A percentile compares a stretch with the other conserved stretches of the same genome.
Evolutionary conservation across 2,797 vertebrate genomes (phyloP).

Genomic region (Phalloptychus januarius): DNA sequence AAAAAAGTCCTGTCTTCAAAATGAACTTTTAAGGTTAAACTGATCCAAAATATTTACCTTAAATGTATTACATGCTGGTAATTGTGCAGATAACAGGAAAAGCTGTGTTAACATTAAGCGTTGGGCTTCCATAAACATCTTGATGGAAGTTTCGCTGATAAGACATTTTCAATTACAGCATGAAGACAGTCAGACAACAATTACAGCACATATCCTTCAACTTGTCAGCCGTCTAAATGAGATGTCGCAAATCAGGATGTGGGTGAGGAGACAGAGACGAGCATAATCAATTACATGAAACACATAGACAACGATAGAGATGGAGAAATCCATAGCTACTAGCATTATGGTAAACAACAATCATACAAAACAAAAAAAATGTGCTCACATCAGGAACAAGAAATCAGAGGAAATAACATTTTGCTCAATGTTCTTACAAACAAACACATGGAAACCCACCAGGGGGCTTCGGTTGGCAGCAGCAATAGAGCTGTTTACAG

Average conservation of each 20-base stretch:
- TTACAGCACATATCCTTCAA: slow-evolving; percentile 73
- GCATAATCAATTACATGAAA: slow-evolving; percentile 43
- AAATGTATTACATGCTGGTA: slow-evolving; percentile 26
- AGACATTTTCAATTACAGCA: slow-evolving; percentile 73
- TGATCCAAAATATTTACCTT: slow-evolving; percentile 1
- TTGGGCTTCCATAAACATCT: slow-evolving; percentile 46
- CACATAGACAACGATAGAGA: slow-evolving; percentile 17
- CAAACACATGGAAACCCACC: slow-evolving; percentile 49
- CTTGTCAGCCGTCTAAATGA: slow-evolving; percentile 66
- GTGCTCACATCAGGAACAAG: slow-evolving; percentile 22
- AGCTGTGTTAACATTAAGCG: slow-evolving; percentile 55
- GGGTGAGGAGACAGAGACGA: slow-evolving; percentile 10
- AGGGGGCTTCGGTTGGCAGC: slow-evolving; percentile 52
- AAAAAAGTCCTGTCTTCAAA: not conserved
- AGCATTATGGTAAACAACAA: slow-evolving; percentile 26
- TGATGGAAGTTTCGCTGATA: slow-evolving; percentile 48
- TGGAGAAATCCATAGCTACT: slow-evolving; percentile 15
- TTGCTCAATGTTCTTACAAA: slow-evolving; percentile 48
- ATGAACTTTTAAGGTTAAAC: not conserved
- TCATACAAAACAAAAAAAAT: slow-evolving; percentile 8
- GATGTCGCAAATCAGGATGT: slow-evolving; percentile 47
- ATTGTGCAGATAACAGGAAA: slow-evolving; percentile 44
- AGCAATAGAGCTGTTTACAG: slow-evolving; percentile 68
- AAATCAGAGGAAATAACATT: slow-evolving; percentile 47
- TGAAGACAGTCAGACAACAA: slow-evolving; percentile 65